These are phyloP conservation scores for Pangasius larnaudii DNA, from an alignment of 2,797 vertebrate genomes.

Conservation along the genomic window DNA sequence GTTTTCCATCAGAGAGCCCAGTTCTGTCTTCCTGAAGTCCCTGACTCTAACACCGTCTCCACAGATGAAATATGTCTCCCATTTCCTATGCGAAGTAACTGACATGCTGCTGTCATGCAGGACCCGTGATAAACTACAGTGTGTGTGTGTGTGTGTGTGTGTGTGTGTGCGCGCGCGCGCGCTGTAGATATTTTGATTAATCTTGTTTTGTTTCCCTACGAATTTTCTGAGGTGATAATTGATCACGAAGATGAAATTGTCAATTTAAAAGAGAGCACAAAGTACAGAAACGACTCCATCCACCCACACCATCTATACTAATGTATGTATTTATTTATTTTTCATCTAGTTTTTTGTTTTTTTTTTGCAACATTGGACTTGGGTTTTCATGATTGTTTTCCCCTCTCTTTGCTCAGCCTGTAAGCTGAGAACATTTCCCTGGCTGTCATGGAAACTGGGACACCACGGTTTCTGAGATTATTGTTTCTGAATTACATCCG, in stretches of 20 bases:
- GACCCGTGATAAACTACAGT: not conserved
- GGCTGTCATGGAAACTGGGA: conserved; percentile 58
- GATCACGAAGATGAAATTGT: not conserved
- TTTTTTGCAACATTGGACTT: conserved; percentile 40
- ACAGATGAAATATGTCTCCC: not conserved
- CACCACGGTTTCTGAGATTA: conserved; percentile 42
- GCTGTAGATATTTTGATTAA: not conserved
- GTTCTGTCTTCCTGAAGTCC: not conserved
- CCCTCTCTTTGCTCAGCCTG: conserved; percentile 12
- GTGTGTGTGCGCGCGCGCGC: not conserved
- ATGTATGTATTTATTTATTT: conserved; percentile 11
- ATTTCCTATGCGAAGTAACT: not conserved
- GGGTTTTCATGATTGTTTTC: conserved; percentile 21
- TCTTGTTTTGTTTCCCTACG: not conserved
- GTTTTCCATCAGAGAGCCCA: not conserved
- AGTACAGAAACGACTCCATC: not conserved
- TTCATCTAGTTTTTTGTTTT: conserved; percentile 39
- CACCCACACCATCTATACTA: not conserved
- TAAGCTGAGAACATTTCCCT: conserved; percentile 52
- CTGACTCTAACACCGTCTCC: not conserved
- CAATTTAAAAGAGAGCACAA: not conserved
- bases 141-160: conserved; percentile 9
- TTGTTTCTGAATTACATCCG: conserved; percentile 45
- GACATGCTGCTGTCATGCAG: not conserved
- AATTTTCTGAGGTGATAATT: not conserved